Evolutionary conservation across 2,888 invertebrate species (phyloP).

Genomic region (Neuroscelio doddi): DNA sequence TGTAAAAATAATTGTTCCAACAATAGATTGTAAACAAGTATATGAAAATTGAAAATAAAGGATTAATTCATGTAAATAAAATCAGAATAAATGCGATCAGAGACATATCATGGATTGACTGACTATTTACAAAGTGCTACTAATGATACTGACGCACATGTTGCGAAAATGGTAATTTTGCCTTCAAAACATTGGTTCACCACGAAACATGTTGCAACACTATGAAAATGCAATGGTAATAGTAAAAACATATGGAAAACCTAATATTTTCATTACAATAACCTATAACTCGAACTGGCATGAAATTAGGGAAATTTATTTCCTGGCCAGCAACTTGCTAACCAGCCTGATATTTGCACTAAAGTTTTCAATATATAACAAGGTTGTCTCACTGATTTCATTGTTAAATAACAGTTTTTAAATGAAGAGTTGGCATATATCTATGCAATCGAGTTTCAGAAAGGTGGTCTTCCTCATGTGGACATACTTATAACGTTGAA

Average conservation of each 20-base stretch:
- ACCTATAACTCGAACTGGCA: conserved; percentile 40
- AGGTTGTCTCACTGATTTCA: conserved; percentile 17
- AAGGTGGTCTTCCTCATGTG: conserved; percentile 36
- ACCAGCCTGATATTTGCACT: conserved; percentile 31
- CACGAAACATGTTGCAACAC: conserved; percentile 34
- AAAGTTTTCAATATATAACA: conserved; percentile 36
- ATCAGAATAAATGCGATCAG: conserved; percentile 29
- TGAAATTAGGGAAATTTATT: conserved; percentile 37
- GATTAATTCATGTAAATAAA: conserved; percentile 24
- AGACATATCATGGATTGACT: conserved; percentile 31
- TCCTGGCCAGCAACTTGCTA: conserved; percentile 18
- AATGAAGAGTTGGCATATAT: conserved; percentile 30
- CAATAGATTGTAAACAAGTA: conserved; percentile 28
- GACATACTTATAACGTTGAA: conserved; percentile 16
- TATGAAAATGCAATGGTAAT: conserved; percentile 49
- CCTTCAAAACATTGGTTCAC: conserved; percentile 30
- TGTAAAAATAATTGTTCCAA: conserved; percentile 20
- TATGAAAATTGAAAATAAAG: conserved; percentile 34
- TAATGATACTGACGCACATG: conserved; percentile 10
- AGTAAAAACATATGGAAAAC: conserved; percentile 34
- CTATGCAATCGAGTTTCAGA: conserved; percentile 37
- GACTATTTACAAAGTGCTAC: conserved; percentile 26
- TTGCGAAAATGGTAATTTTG: conserved; percentile 31
- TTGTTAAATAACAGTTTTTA: conserved; percentile 30
- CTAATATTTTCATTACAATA: conserved; percentile 42